Conservation (phyloP, 2,113 vertebrate species). For the Microcebus lehilahytsara region DNA sequence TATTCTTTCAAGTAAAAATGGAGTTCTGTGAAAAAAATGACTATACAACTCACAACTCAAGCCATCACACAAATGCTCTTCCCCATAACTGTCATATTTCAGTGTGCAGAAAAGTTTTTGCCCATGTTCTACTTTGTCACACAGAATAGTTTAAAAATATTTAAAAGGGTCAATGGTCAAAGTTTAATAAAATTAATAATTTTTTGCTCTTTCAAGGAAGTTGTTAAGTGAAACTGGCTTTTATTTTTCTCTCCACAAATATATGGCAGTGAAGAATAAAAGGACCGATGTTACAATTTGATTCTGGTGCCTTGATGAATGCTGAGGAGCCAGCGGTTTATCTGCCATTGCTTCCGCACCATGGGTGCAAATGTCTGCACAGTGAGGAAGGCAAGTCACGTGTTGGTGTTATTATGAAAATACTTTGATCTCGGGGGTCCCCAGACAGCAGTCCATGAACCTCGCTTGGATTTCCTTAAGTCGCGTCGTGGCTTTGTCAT, state of each 20-base stretch:
- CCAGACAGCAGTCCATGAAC: neutral
- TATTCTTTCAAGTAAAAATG: neutral
- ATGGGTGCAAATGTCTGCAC: neutral
- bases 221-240: neutral
- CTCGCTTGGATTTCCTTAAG: neutral
- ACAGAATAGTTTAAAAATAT: neutral
- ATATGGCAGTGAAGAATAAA: neutral
- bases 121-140: neutral
- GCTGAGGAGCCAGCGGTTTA: neutral
- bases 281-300: rapidly evolving
- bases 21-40: neutral
- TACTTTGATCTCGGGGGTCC: neutral
- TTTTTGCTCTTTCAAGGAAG: neutral
- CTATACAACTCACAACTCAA: neutral
- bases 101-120: neutral
- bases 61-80: neutral
- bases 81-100: neutral
- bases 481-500: neutral
- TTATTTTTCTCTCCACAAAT: neutral
- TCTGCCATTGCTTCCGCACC: neutral
- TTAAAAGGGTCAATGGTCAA: neutral
- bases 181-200: neutral
- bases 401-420: neutral
- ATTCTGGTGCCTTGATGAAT: neutral
- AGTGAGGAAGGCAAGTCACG: neutral